Evolutionary conservation across 2,797 vertebrate species (phyloP), one percentile per base, ranked within the genome.

Genomic region (Acrossocheilus wenchowensis): DNA sequence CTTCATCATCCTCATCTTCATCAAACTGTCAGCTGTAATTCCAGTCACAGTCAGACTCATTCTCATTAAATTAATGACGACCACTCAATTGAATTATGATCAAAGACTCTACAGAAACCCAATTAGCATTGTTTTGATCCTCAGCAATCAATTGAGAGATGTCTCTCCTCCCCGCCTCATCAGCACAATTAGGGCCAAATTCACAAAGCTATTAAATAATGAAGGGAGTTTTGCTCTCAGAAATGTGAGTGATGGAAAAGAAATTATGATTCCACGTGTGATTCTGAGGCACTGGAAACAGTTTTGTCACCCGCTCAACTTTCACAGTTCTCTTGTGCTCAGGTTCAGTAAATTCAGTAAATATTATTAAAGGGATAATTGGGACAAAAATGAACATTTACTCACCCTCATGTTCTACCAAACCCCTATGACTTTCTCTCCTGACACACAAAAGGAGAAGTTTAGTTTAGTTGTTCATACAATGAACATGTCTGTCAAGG

Each of bases 71-170:
- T 89, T 86, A 90, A 90, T 91, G 87, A 88, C 85, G 81, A 88
- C 87, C 87, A 87, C 90, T 92, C 87, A 88, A 89, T 86, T 87
- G 89, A 90, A 90, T 91, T 90, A 90, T 88, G 89, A 91, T 90
- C 87, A 90, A 91, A 91, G 88, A 88, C 88, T 83, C 87, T 66
- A 72, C 89, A 86, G 88, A 88, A 91, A 88, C 86, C 66, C 87
- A 89, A 90, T 91, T 90, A 90, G 89, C 88, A 83, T 91, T 91
- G 90, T 92, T 90, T 91, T 91, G 86, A 88, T 91, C 83, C 69
- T 83, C 77, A 43, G 89, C 90, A 90, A 91, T 91, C 91, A 90
- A 86, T 88, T 85, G 88, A 89, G 86, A 91, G 85, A 89, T 80
- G 71, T 89, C 86, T 88, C 88, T 88, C 87, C 87, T 88, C 77